Evolutionary conservation across 2,797 vertebrate species (phyloP).

Genomic region (Margarornis squamiger): DNA sequence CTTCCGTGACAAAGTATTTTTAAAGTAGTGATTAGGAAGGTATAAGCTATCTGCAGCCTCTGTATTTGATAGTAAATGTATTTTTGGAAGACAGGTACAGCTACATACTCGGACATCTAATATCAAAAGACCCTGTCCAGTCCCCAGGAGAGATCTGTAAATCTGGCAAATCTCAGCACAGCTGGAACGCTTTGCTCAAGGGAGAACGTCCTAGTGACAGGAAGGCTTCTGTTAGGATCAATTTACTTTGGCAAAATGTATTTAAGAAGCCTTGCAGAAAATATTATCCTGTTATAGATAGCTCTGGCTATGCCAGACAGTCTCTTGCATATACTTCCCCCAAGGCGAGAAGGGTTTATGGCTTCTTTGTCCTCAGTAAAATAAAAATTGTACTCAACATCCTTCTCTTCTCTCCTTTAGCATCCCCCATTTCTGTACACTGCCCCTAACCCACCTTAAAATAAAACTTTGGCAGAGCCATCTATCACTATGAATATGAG

Average conservation of each 20-base stretch:
- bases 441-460: slow-evolving; percentile 4
- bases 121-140: neutral
- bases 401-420: neutral
- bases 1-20: neutral
- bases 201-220: neutral
- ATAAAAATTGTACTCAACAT: neutral
- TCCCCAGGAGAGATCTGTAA: neutral
- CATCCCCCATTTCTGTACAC: neutral
- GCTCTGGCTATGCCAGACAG: neutral
- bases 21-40: neutral
- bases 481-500: slow-evolving; percentile 24
- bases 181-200: neutral
- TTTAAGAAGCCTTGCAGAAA: neutral
- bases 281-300: neutral
- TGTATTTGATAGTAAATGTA: neutral
- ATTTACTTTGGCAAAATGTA: neutral
- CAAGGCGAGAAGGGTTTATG: neutral
- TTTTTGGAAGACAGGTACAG: neutral
- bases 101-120: neutral
- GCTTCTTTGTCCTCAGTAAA: slow-evolving; percentile 12
- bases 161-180: slow-evolving; percentile 10
- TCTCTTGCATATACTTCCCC: neutral
- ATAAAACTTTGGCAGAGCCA: slow-evolving; percentile 11
- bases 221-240: slow-evolving; percentile 30
- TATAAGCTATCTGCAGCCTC: neutral